phyloP scores from a whole-genome alignment of 2,797 vertebrate species.

The Gila robusta region DNA sequence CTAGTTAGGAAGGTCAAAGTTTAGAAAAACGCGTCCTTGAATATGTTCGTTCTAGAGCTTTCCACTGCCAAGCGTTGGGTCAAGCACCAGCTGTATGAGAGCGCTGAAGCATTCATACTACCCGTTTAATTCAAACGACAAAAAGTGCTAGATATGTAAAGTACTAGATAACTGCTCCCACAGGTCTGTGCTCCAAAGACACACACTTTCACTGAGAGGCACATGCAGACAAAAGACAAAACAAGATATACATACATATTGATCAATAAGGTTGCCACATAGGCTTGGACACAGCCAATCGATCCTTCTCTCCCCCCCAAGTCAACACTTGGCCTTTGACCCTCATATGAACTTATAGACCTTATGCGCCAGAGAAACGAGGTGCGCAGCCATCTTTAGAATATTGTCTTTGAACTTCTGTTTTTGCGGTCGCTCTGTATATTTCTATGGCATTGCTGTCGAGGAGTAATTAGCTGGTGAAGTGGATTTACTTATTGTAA shows the following conservation, averaged over 20 bases:
- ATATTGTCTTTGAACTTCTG: no score
- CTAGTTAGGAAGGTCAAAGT: conserved; percentile 29
- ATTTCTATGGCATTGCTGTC: no score
- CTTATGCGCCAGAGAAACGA: no score
- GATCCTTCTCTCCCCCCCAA: conserved; percentile 63
- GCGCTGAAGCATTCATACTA: conserved; percentile 44
- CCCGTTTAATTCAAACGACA: conserved; percentile 30
- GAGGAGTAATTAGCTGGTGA: no score
- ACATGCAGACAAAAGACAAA: conserved; percentile 44
- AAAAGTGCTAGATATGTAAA: conserved; percentile 35
- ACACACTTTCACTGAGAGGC: neutral
- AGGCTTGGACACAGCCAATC: conserved; percentile 68
- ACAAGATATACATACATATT: conserved; percentile 71
- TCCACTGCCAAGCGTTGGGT: conserved; percentile 32
- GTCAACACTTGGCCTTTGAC: conserved; percentile 40
- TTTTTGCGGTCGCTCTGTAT: no score
- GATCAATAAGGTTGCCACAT: conserved; percentile 71
- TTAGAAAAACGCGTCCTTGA: conserved; percentile 43
- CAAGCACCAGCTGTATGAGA: conserved; percentile 42
- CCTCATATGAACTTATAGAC: conserved; percentile 51
- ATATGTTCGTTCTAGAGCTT: conserved; percentile 35
- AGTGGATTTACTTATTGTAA: no score
- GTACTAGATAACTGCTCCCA: conserved; percentile 9
- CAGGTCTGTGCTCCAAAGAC: neutral
- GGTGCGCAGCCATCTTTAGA: no score